Percentiles rank a stretch among this genome's conserved stretches.
These are phyloP conservation scores for Proteles cristata DNA, from an alignment of 2,113 vertebrate species.

Conservation along the genomic window DNA sequence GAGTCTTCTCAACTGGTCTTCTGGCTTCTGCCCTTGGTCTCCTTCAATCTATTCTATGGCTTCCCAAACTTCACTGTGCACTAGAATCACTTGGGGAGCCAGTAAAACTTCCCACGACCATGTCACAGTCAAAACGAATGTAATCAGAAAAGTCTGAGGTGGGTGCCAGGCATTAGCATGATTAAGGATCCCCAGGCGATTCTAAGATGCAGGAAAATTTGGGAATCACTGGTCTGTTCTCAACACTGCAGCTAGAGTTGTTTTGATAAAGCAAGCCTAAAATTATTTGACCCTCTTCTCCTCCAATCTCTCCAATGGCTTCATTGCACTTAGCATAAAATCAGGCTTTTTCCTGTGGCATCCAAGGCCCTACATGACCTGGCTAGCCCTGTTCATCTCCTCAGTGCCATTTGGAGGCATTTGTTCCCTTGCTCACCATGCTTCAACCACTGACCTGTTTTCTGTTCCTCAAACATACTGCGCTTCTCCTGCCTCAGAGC, in stretches of 20 bases:
- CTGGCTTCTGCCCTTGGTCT: neutral
- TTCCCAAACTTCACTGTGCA: neutral
- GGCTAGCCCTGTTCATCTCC: neutral
- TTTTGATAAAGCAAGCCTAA: neutral
- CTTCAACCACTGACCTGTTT: neutral
- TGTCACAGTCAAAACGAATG: neutral
- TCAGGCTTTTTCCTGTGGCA: neutral
- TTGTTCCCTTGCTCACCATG: neutral
- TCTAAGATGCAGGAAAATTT: neutral
- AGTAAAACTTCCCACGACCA: neutral
- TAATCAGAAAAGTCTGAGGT: neutral
- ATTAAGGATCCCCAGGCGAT: neutral
- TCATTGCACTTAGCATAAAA: neutral
- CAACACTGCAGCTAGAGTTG: neutral
- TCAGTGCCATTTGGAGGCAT: neutral
- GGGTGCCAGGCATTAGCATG: neutral
- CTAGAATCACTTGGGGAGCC: neutral
- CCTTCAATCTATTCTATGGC: neutral
- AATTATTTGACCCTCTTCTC: neutral
- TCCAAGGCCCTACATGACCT: neutral
- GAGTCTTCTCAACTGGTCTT: neutral
- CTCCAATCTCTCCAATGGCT: neutral
- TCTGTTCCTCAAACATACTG: neutral
- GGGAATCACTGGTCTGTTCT: neutral
- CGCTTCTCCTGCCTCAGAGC: neutral